These are phyloP conservation scores for Channa argus DNA, from an alignment of 2,113 vertebrate species.

Conservation along the genomic window DNA sequence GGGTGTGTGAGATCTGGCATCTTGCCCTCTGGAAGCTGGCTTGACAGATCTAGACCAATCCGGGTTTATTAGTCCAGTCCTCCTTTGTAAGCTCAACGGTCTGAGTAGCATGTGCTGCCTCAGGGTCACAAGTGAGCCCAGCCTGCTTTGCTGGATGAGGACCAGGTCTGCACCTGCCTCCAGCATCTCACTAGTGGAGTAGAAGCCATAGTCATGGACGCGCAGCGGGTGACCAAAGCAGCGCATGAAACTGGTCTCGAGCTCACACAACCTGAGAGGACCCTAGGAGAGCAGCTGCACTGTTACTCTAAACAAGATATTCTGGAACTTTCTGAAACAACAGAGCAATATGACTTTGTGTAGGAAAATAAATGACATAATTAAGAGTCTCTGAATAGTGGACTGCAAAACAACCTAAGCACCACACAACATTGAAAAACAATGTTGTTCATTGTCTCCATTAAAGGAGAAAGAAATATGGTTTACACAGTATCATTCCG, in stretches of 20 bases:
- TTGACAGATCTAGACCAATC: rapidly evolving
- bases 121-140: slow-evolving; percentile 87
- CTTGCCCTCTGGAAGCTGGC: not conserved
- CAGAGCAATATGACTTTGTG: not conserved
- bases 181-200: slow-evolving; percentile 87
- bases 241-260: slow-evolving; percentile 82
- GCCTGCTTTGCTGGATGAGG: slow-evolving; percentile 81
- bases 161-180: slow-evolving; percentile 83
- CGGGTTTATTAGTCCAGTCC: not conserved
- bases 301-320: slow-evolving; percentile 2
- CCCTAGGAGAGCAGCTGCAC: slow-evolving; percentile 74
- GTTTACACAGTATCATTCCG: too few relatives aligned
- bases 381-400: not conserved
- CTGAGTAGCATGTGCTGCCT: slow-evolving; percentile 58
- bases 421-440: not conserved
- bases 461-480: not conserved
- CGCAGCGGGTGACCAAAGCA: slow-evolving; percentile 85
- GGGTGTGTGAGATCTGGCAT: not conserved
- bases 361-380: not conserved
- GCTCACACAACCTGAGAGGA: slow-evolving; percentile 84
- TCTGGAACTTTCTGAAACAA: not conserved
- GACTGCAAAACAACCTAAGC: not conserved
- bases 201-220: slow-evolving; percentile 87
- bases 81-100: not conserved
- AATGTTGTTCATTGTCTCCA: not conserved